Conservation (phyloP, 2,113 vertebrate genomes). For the Hirundichthys speculiger region DNA sequence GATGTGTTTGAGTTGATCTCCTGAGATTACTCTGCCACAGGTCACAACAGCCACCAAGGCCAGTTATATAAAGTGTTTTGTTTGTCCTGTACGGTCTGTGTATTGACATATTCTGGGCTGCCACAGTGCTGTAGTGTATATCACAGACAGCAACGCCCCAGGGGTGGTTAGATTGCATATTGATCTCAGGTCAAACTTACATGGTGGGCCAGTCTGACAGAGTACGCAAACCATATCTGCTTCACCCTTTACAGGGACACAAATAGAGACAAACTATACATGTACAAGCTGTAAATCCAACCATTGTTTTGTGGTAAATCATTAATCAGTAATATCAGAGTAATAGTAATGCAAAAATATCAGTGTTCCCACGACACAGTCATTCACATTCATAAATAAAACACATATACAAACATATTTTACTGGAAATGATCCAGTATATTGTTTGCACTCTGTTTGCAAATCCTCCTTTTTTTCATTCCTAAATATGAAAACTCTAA, state of each 20-base stretch:
- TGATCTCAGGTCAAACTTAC: slow-evolving; percentile 74
- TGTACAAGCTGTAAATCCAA: slow-evolving; percentile 26
- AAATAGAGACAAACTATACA: neutral
- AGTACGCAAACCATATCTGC: slow-evolving; percentile 58
- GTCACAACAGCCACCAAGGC: slow-evolving; percentile 27
- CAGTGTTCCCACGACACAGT: too few relatives aligned
- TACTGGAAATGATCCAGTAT: too few relatives aligned
- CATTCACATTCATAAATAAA: too few relatives aligned
- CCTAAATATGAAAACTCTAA: too few relatives aligned
- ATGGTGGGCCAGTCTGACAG: slow-evolving; percentile 64
- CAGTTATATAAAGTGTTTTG: slow-evolving; percentile 70
- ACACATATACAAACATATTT: neutral
- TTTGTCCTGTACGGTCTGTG: slow-evolving; percentile 35
- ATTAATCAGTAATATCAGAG: neutral
- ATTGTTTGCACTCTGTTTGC: too few relatives aligned
- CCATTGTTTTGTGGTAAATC: slow-evolving; percentile 10
- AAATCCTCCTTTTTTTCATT: too few relatives aligned
- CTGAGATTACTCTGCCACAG: slow-evolving; percentile 2
- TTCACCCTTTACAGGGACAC: slow-evolving; percentile 13
- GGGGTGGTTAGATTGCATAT: slow-evolving; percentile 78
- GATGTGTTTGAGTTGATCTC: slow-evolving; percentile 23
- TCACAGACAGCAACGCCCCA: slow-evolving; percentile 48
- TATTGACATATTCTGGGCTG: slow-evolving; percentile 50
- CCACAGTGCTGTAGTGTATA: slow-evolving; percentile 34
- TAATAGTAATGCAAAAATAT: too few relatives aligned